Conservation (phyloP, 2,113 vertebrate genomes). For the Monarcha castaneiventris region DNA sequence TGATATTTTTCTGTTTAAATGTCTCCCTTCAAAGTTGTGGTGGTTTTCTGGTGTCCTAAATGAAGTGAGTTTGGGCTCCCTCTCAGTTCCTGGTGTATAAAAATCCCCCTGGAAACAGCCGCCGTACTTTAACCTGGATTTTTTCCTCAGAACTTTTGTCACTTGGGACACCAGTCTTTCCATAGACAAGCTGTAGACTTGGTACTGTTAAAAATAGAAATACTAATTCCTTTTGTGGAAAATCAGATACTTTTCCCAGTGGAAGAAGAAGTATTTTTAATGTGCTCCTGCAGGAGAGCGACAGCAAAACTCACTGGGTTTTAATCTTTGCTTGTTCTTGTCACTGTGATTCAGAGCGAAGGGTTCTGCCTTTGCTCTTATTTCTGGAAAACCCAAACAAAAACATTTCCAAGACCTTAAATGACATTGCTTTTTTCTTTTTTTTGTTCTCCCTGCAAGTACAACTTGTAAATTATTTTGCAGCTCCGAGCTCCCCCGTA, state of each 20-base stretch:
- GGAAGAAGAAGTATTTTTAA: neutral
- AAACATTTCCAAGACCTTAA: neutral
- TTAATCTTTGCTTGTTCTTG: neutral
- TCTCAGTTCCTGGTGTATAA: neutral
- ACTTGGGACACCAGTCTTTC: neutral
- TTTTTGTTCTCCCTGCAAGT: neutral
- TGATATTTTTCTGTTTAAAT: neutral
- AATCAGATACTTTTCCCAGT: neutral
- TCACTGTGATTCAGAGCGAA: accelerated
- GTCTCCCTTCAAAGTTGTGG: neutral
- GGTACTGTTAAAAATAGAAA: neutral
- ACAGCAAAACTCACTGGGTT: neutral
- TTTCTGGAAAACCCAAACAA: neutral
- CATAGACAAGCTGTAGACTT: neutral
- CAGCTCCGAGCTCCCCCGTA: neutral
- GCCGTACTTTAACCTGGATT: neutral
- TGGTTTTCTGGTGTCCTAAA: neutral
- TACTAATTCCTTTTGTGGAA: neutral
- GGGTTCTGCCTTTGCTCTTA: neutral
- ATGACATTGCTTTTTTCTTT: neutral
- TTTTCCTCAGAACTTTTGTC: neutral
- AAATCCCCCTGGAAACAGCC: neutral
- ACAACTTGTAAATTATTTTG: accelerated
- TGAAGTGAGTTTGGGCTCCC: neutral
- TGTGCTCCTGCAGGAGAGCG: neutral